phyloP scores from a whole-genome alignment of 2,888 invertebrate species.

The Agelastica alni region DNA sequence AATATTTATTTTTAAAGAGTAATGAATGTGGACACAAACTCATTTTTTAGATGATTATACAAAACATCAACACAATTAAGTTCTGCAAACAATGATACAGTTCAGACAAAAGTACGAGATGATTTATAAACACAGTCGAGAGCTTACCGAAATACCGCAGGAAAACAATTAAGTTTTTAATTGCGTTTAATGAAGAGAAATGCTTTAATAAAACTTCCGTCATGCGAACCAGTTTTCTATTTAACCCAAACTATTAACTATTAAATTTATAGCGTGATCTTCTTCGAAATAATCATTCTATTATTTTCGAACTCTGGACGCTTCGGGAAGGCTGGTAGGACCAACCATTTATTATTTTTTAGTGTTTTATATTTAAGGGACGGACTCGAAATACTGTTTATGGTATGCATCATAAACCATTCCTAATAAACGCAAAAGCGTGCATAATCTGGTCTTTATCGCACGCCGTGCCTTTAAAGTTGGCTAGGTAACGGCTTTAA shows the following conservation, averaged over 20 bases:
- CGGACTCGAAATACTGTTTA: no score
- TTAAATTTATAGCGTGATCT: conserved; percentile 1
- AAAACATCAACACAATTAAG: conserved; percentile 9
- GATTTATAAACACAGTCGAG: conserved; percentile 11
- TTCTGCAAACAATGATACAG: conserved; percentile 11
- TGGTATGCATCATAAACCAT: no score
- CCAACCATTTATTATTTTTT: no score
- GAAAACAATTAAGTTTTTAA: conserved; percentile 14
- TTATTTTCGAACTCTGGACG: conserved; percentile 9
- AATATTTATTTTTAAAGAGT: no score
- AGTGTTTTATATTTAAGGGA: no score
- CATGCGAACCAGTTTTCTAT: conserved; percentile 6
- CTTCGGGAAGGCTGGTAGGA: neutral
- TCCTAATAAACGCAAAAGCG: no score
- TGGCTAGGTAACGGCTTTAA: no score
- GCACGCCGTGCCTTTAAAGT: no score
- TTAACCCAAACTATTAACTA: conserved; percentile 10
- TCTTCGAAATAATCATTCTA: conserved; percentile 10
- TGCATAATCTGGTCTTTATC: no score
- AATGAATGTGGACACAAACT: no score
- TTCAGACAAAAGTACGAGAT: conserved; percentile 8
- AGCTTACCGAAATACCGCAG: conserved; percentile 3
- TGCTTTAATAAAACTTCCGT: conserved; percentile 9
- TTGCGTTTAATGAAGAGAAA: conserved; percentile 15
- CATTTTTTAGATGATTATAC: conserved; percentile 1